A percentile compares a stretch with the other conserved stretches of the same genome.
phyloP scores from a whole-genome alignment of 2,797 vertebrate species.

The Girardinus metallicus region DNA sequence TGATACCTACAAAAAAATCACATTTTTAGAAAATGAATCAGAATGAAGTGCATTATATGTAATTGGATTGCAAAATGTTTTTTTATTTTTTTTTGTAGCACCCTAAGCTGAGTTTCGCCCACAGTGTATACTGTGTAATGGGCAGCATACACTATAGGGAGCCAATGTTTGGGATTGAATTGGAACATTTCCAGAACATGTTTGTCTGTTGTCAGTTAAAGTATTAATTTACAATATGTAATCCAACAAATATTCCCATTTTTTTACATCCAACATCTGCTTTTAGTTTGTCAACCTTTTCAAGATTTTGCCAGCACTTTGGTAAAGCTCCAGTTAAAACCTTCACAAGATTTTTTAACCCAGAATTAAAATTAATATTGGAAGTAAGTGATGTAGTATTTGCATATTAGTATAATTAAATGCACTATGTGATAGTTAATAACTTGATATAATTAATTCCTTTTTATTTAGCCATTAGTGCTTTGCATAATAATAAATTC shows the following conservation, averaged over 20 bases:
- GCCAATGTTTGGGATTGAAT: neutral
- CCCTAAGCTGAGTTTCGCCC: neutral
- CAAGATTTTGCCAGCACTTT: neutral
- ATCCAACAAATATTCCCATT: neutral
- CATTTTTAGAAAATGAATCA: neutral
- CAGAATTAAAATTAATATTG: neutral
- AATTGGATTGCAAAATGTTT: neutral
- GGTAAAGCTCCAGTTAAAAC: neutral
- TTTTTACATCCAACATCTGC: neutral
- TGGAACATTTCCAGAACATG: neutral
- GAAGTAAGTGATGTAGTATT: neutral
- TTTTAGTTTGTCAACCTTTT: neutral
- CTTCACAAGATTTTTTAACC: neutral
- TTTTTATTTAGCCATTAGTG: too few relatives aligned
- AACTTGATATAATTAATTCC: too few relatives aligned
- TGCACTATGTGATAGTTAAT: too few relatives aligned
- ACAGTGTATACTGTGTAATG: neutral
- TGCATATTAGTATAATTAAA: neutral
- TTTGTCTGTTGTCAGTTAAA: neutral
- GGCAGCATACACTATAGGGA: neutral
- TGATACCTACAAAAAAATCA: neutral
- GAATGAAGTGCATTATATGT: neutral
- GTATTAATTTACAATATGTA: neutral
- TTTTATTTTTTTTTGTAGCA: neutral
- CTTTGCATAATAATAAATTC: neutral